Evolutionary conservation across 2,113 vertebrate genomes (phyloP).

Genomic region (Clarias magur): DNA sequence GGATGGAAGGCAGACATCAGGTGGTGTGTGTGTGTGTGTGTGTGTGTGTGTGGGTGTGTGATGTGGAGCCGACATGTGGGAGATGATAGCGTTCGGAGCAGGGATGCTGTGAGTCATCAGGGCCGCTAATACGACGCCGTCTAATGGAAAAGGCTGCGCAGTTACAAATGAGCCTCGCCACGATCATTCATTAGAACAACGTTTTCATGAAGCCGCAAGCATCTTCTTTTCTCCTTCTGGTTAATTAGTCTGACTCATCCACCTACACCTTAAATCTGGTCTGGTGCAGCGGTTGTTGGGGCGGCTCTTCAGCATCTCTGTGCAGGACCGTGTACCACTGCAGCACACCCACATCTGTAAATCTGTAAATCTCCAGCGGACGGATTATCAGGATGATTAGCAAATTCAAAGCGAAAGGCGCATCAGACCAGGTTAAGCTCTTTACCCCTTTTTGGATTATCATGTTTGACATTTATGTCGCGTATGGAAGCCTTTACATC

Average conservation of each 20-base stretch:
- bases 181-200: neutral
- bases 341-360: constrained; percentile 1
- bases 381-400: constrained; percentile 46
- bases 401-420: constrained; percentile 24
- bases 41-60: constrained; percentile 31
- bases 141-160: constrained; percentile 22
- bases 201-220: neutral
- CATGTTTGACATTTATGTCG: constrained; percentile 9
- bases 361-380: constrained; percentile 30
- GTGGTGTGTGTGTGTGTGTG: constrained; percentile 28
- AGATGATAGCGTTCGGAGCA: constrained; percentile 23
- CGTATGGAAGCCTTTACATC: neutral
- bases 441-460: neutral
- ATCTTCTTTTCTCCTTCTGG: neutral
- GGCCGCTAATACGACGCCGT: constrained; percentile 53
- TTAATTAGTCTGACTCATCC: constrained; percentile 1
- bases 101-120: constrained; percentile 55
- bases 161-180: constrained; percentile 22
- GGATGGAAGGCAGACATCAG: constrained; percentile 24
- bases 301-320: neutral
- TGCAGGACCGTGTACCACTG: neutral
- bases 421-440: constrained; percentile 35
- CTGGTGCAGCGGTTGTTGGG: neutral
- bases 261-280: constrained; percentile 7
- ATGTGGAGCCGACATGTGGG: constrained; percentile 9